Evolutionary conservation across 2,113 vertebrate genomes (phyloP).

Genomic region (Solea senegalensis): DNA sequence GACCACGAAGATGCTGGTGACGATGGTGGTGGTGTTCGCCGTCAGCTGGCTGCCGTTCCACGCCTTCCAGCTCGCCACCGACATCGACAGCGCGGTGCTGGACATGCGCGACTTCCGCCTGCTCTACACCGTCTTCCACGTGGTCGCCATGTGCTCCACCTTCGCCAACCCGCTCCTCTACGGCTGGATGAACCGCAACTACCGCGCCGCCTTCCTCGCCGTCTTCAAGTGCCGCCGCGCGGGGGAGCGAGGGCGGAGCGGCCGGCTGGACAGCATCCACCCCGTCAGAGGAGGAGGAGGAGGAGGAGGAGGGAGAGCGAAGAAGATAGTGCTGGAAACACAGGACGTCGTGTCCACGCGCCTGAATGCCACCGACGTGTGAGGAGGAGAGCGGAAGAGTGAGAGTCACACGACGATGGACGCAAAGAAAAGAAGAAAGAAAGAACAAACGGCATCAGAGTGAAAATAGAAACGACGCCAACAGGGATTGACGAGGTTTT

Average conservation of each 20-base stretch:
- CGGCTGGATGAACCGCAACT: constrained; percentile 99
- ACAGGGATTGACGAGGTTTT: constrained; percentile 24
- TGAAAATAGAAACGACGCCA: constrained; percentile 8
- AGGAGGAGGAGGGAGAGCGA: constrained; percentile 34
- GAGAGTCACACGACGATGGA: background rate
- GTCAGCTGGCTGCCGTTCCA: constrained; percentile 95
- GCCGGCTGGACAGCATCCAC: constrained; percentile 62
- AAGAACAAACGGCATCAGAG: too few relatives aligned
- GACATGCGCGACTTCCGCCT: constrained; percentile 93
- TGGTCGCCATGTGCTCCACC: constrained; percentile 96
- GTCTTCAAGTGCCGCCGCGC: constrained; percentile 86
- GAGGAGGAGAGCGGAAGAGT: constrained; percentile 24
- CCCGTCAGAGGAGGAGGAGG: constrained; percentile 15
- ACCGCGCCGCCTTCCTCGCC: constrained; percentile 89
- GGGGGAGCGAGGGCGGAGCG: constrained; percentile 39
- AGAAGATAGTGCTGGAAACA: constrained; percentile 59
- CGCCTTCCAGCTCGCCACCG: constrained; percentile 93
- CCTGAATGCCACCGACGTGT: constrained; percentile 87
- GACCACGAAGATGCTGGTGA: constrained; percentile 95
- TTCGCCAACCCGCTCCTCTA: constrained; percentile 96
- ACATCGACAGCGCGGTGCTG: constrained; percentile 89
- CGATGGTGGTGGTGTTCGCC: constrained; percentile 93
- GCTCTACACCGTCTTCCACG: constrained; percentile 93
- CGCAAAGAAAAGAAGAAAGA: too few relatives aligned
- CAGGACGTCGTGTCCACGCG: constrained; percentile 54